Evolutionary conservation across 2,113 vertebrate genomes (phyloP).

Genomic region (Barnardius zonarius): DNA sequence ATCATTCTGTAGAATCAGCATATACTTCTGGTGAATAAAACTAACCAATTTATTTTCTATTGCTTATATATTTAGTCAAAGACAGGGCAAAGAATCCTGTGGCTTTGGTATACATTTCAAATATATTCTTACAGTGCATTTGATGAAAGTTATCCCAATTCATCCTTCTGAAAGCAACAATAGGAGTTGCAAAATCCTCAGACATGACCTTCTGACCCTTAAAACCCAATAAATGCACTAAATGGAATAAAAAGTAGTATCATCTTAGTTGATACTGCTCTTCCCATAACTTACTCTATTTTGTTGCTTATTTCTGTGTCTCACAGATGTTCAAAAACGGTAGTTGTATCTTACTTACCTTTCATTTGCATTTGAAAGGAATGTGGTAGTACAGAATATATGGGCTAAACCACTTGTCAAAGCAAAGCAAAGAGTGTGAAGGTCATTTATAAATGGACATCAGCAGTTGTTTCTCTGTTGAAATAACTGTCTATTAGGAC

Average conservation of each 20-base stretch:
- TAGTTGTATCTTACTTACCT: background rate
- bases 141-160: background rate
- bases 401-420: background rate
- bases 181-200: background rate
- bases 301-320: background rate
- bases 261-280: background rate
- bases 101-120: background rate
- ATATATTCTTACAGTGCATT: background rate
- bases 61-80: background rate
- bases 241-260: background rate
- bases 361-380: background rate
- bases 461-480: background rate
- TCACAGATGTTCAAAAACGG: background rate
- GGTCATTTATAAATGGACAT: background rate
- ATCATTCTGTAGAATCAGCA: background rate
- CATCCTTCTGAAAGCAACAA: background rate
- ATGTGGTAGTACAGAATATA: background rate
- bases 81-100: background rate
- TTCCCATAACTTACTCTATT: background rate
- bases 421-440: background rate
- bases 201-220: background rate
- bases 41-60: background rate
- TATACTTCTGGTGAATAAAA: background rate
- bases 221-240: background rate
- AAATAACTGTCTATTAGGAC: background rate